phyloP scores from a whole-genome alignment of 2,888 invertebrate genomes.

The Chelonus formosanus region DNA sequence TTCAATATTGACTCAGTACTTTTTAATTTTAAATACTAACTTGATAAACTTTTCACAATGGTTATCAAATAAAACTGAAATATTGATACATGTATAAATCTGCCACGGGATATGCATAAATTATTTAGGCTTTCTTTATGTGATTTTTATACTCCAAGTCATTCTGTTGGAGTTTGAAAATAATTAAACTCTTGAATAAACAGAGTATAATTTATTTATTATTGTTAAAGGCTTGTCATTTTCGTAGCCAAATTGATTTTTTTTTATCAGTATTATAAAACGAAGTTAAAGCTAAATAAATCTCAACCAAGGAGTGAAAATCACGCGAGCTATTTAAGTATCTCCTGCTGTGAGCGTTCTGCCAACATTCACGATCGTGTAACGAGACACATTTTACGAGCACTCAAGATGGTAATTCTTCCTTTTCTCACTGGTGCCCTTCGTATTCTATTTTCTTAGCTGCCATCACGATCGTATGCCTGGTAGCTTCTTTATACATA shows the following conservation, averaged over 20 bases:
- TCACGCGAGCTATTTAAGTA: conserved; percentile 10
- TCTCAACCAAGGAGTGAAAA: conserved; percentile 5
- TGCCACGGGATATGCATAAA: too few species aligned
- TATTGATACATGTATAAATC: too few species aligned
- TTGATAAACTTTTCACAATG: too few species aligned
- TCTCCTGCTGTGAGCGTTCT: conserved; percentile 11
- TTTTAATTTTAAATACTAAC: too few species aligned
- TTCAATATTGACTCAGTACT: too few species aligned
- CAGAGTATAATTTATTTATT: too few species aligned
- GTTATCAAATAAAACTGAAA: too few species aligned
- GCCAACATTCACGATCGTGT: conserved; percentile 17
- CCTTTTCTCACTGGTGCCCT: conserved; percentile 4
- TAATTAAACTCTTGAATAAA: too few species aligned
- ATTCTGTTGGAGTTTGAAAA: too few species aligned
- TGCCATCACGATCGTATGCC: not conserved
- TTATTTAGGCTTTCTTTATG: too few species aligned
- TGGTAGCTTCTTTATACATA: not conserved
- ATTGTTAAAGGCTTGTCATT: too few species aligned
- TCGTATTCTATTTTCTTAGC: not conserved
- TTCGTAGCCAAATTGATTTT: not conserved
- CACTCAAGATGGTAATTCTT: conserved; percentile 19
- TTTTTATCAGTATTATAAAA: not conserved
- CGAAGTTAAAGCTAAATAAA: conserved; percentile 9
- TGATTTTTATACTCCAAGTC: too few species aligned
- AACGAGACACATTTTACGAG: conserved; percentile 26